Evolutionary conservation across 2,797 vertebrate genomes (phyloP).

Genomic region (Poecilia picta): DNA sequence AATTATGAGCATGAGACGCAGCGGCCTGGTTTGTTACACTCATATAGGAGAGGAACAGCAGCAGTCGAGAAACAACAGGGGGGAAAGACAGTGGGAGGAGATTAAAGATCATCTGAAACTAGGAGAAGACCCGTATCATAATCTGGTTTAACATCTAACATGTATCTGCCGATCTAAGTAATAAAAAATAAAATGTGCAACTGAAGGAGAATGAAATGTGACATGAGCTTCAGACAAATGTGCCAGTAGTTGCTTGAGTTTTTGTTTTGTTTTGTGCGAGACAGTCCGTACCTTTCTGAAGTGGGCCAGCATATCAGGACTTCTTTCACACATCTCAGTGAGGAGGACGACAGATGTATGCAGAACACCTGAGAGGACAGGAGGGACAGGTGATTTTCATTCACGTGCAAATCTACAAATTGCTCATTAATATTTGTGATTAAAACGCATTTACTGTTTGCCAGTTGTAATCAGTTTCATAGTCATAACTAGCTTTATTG

Average conservation of each 20-base stretch:
- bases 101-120: slow-evolving; percentile 61
- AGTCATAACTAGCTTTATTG: not conserved
- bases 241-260: slow-evolving; percentile 13
- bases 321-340: slow-evolving; percentile 99
- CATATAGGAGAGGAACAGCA: slow-evolving; percentile 69
- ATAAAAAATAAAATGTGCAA: slow-evolving; percentile 59
- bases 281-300: slow-evolving; percentile 92
- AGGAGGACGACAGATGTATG: slow-evolving; percentile 98
- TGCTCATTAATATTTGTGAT: not conserved
- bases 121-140: slow-evolving; percentile 47
- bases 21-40: slow-evolving; percentile 62
- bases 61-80: slow-evolving; percentile 68
- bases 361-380: slow-evolving; percentile 88
- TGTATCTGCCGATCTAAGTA: slow-evolving; percentile 48
- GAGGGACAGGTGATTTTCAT: not conserved
- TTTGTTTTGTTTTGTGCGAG: not conserved
- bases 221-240: slow-evolving; percentile 65
- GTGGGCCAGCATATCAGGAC: slow-evolving; percentile 98
- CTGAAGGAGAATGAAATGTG: slow-evolving; percentile 75
- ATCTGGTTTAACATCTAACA: slow-evolving; percentile 47
- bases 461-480: not conserved
- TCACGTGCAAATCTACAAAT: not conserved
- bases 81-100: slow-evolving; percentile 65
- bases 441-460: not conserved
- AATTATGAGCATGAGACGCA: slow-evolving; percentile 79